These are phyloP conservation scores for Dicranocentrus wangi DNA, from an alignment of 2,888 invertebrate genomes.

Conservation along the genomic window DNA sequence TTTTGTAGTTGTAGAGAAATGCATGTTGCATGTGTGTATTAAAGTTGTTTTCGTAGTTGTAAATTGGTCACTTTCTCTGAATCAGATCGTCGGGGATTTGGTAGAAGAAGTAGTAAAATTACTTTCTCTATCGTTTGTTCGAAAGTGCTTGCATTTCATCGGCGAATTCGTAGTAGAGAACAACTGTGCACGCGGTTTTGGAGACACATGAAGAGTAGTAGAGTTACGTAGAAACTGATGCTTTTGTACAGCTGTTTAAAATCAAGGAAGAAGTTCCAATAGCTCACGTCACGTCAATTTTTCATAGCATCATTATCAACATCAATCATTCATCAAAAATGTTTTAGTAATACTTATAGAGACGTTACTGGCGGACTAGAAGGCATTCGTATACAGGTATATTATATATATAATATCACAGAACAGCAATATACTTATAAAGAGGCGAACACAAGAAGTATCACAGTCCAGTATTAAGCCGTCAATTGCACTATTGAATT, in stretches of 20 bases:
- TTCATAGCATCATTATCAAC: slow-evolving; percentile 47
- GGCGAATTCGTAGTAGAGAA: slow-evolving; percentile 57
- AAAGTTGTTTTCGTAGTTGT: slow-evolving; percentile 44
- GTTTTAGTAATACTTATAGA: slow-evolving; percentile 65
- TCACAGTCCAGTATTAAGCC: slow-evolving; percentile 73
- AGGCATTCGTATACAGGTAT: slow-evolving; percentile 63
- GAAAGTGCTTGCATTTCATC: slow-evolving; percentile 56
- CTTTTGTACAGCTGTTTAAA: slow-evolving; percentile 71
- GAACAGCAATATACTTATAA: slow-evolving; percentile 64
- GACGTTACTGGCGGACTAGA: slow-evolving; percentile 68
- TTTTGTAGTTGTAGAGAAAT: slow-evolving; percentile 15
- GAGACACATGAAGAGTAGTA: slow-evolving; percentile 63
- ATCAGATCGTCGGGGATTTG: slow-evolving; percentile 60
- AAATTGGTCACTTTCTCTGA: slow-evolving; percentile 65
- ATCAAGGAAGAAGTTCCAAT: slow-evolving; percentile 69
- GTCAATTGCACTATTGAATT: slow-evolving; percentile 66
- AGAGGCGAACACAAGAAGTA: slow-evolving; percentile 72
- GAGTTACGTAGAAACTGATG: slow-evolving; percentile 68
- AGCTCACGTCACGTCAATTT: slow-evolving; percentile 60
- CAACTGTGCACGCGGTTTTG: slow-evolving; percentile 60
- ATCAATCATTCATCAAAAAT: slow-evolving; percentile 59
- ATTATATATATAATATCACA: slow-evolving; percentile 66
- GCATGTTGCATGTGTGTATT: slow-evolving; percentile 20
- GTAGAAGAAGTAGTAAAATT: slow-evolving; percentile 42
- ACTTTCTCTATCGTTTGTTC: slow-evolving; percentile 45